Percentiles rank a stretch among this genome's conserved stretches.
These are phyloP conservation scores for Eupelmus urozonus DNA, from an alignment of 2,888 invertebrate species.

Conservation along the genomic window DNA sequence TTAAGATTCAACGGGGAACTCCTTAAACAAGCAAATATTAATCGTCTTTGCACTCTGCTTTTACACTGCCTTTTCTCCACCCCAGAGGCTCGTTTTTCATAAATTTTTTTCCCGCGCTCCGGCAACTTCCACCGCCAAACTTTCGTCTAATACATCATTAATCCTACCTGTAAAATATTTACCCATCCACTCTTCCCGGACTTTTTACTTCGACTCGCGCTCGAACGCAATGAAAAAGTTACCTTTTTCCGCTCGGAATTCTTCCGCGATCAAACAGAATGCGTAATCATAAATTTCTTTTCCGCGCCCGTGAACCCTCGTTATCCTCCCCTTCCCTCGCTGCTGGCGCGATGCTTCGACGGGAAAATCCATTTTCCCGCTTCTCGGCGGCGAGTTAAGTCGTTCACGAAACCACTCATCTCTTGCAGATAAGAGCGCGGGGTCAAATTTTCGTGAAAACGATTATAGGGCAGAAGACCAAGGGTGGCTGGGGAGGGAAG, in stretches of 20 bases:
- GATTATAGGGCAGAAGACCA: constrained; percentile 1
- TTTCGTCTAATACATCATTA: constrained; percentile 4
- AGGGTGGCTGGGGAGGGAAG: no score
- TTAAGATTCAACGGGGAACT: no score
- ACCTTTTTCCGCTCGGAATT: background rate
- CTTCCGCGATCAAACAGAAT: constrained; percentile 46
- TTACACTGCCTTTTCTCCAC: no score
- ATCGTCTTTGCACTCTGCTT: no score
- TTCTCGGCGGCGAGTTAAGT: constrained; percentile 18
- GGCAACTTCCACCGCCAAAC: no score
- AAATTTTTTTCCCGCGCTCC: no score
- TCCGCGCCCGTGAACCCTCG: background rate
- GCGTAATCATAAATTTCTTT: constrained; percentile 26
- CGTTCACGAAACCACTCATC: constrained; percentile 14
- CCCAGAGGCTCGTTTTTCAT: no score
- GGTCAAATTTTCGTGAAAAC: constrained; percentile 42
- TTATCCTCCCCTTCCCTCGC: no score
- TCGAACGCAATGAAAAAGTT: background rate
- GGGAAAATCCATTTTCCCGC: constrained; percentile 12
- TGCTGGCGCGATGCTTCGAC: background rate
- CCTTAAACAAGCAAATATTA: no score
- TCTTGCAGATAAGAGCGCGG: background rate
- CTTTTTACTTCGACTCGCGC: background rate
- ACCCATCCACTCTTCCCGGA: background rate
- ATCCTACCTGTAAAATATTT: constrained; percentile 9